phyloP scores from a whole-genome alignment of 2,113 vertebrate genomes.

The sheep (Ovis aries) region DNA sequence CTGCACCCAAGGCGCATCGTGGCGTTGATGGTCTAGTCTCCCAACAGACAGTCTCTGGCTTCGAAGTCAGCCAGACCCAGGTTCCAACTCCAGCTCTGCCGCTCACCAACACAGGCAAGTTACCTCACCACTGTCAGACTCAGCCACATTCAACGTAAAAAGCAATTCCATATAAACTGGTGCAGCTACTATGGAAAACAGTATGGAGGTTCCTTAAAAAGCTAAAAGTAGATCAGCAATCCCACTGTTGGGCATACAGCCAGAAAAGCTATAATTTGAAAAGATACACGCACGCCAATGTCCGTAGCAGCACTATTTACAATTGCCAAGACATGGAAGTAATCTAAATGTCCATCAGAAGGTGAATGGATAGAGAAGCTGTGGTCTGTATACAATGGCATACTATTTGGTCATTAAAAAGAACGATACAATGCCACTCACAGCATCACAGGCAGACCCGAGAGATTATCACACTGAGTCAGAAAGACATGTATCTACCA shows the following conservation, averaged over 20 bases:
- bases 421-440: not conserved
- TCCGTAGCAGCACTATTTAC: not conserved
- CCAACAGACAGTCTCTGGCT: not conserved
- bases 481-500: not conserved
- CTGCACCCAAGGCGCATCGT: accelerated
- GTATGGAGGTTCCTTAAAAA: not conserved
- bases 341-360: not conserved
- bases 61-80: not conserved
- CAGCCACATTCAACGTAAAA: not conserved
- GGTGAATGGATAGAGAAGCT: not conserved
- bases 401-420: not conserved
- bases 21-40: not conserved
- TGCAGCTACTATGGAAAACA: not conserved
- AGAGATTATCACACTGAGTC: not conserved
- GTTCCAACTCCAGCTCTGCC: not conserved
- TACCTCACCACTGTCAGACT: not conserved
- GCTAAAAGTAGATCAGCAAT: not conserved
- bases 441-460: not conserved
- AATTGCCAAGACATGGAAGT: not conserved
- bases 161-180: not conserved
- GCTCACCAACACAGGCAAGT: not conserved
- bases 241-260: not conserved
- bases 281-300: accelerated
- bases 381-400: not conserved
- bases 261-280: not conserved